These are phyloP conservation scores for Parauchenoglanis ngamensis DNA, from an alignment of 2,797 vertebrate genomes.

Conservation along the genomic window DNA sequence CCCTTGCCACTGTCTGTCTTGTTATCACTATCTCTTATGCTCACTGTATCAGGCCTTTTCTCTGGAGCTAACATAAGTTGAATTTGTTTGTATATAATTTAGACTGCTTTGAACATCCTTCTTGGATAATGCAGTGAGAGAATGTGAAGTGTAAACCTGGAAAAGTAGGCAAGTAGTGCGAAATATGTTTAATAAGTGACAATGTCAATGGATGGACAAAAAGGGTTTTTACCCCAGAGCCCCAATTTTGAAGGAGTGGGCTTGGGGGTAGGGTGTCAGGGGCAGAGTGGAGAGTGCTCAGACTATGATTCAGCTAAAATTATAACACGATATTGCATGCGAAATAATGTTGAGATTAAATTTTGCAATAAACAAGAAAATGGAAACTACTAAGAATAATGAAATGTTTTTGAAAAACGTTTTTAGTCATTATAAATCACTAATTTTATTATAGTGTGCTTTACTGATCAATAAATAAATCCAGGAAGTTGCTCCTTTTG, in stretches of 20 bases:
- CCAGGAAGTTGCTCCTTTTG: neutral
- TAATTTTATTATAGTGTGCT: neutral
- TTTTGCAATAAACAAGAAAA: neutral
- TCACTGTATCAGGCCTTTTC: conserved; percentile 36
- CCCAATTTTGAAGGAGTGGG: too few relatives aligned
- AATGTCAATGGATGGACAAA: neutral
- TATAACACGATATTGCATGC: neutral
- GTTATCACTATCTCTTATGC: conserved; percentile 16
- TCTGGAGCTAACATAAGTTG: neutral
- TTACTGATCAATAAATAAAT: neutral
- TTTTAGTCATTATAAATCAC: neutral
- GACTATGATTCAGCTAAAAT: neutral
- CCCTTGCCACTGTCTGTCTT: conserved; percentile 61
- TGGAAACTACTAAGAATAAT: neutral
- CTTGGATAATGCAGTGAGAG: conserved; percentile 13
- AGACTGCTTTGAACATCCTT: conserved; percentile 18
- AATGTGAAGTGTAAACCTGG: neutral
- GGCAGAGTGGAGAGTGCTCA: neutral
- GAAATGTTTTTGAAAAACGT: neutral
- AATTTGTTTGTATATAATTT: conserved; percentile 49
- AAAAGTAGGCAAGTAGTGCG: neutral
- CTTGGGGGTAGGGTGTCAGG: too few relatives aligned
- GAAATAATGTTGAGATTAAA: neutral
- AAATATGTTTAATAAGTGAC: neutral
- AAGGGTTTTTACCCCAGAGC: neutral